Conservation (phyloP, 2,113 vertebrate species). For the Atlantisia rogersi region DNA sequence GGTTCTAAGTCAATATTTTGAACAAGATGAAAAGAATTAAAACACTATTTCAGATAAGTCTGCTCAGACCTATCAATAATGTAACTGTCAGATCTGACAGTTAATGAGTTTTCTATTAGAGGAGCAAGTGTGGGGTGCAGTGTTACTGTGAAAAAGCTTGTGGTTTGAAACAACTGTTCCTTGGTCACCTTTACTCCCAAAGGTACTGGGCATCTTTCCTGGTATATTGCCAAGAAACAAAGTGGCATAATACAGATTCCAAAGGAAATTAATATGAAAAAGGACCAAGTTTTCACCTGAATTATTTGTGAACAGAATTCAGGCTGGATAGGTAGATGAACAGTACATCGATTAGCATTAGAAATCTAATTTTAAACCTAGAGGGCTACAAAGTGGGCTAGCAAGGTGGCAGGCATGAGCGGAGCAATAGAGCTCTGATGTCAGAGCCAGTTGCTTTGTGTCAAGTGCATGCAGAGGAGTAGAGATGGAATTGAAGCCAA, state of each 20-base stretch:
- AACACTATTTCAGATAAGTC: neutral
- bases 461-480: neutral
- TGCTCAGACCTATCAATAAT: neutral
- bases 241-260: neutral
- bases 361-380: neutral
- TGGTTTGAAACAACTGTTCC: neutral
- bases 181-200: neutral
- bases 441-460: neutral
- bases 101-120: neutral
- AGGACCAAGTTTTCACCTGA: neutral
- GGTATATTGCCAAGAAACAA: neutral
- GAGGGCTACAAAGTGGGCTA: neutral
- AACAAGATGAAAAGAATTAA: neutral
- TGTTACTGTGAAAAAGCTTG: neutral
- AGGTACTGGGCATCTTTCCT: neutral
- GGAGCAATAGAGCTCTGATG: neutral
- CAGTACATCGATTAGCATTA: neutral
- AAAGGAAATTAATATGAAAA: neutral
- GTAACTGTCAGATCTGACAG: neutral
- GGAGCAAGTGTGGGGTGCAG: neutral
- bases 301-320: neutral
- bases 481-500: neutral
- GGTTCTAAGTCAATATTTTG: neutral
- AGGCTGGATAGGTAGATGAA: neutral
- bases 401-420: fast-evolving